These are phyloP conservation scores for Meteorus cinctellus DNA, from an alignment of 2,888 invertebrate species.

Conservation along the genomic window DNA sequence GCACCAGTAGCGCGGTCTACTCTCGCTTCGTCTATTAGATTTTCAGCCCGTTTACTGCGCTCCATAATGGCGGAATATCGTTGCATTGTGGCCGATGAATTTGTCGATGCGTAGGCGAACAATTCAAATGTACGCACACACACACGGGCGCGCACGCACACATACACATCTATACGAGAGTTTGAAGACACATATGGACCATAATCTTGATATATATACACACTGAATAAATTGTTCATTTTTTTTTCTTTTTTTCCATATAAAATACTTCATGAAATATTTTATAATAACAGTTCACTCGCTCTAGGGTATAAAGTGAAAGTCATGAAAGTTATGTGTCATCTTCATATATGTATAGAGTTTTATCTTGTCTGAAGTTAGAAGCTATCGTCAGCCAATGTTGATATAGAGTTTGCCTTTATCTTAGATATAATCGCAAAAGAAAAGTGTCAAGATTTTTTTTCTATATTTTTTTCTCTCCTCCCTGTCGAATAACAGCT, in stretches of 20 bases:
- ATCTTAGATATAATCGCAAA: not conserved
- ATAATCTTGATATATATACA: not conserved
- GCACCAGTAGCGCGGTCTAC: constrained; percentile 22
- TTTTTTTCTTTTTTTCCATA: not conserved
- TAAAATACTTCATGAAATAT: not conserved
- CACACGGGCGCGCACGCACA: not conserved
- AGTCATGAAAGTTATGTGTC: not conserved
- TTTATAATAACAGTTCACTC: not conserved
- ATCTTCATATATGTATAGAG: not conserved
- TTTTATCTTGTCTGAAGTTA: not conserved
- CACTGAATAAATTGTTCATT: not conserved
- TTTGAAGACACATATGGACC: not conserved
- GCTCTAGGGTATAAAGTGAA: not conserved
- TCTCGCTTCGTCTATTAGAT: constrained; percentile 35
- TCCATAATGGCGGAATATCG: constrained; percentile 36
- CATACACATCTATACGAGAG: not conserved
- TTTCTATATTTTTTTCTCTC: not conserved
- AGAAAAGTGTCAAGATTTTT: constrained; percentile 3
- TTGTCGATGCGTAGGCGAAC: constrained; percentile 17
- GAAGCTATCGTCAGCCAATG: constrained; percentile 14
- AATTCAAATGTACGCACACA: constrained; percentile 18
- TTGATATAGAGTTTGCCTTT: constrained; percentile 11
- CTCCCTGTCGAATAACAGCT: not conserved
- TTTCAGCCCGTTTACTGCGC: constrained; percentile 29
- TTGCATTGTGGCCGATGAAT: constrained; percentile 28